phyloP scores from a whole-genome alignment of 2,797 vertebrate species.

The Alouatta caraya region DNA sequence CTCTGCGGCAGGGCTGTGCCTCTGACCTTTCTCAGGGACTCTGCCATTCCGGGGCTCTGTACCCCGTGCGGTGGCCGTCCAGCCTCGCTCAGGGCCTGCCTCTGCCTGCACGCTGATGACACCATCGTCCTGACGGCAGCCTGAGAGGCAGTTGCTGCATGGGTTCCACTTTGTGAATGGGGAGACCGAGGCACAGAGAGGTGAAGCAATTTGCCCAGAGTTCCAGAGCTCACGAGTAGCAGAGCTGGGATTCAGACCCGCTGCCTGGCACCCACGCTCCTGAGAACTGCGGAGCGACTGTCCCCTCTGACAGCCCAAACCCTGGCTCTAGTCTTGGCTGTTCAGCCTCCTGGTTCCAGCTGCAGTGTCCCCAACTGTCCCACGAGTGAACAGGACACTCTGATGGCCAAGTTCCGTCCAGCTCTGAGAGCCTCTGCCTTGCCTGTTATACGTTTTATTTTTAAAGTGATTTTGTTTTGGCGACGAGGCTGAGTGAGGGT shows the following conservation, averaged over 20 bases:
- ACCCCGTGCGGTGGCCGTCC: accelerated
- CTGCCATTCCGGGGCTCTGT: background rate
- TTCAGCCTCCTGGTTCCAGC: background rate
- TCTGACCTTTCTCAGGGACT: background rate
- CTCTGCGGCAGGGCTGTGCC: background rate
- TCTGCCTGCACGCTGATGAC: accelerated
- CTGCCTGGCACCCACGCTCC: background rate
- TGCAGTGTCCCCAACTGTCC: background rate
- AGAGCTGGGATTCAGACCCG: too few species aligned
- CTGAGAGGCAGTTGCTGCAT: accelerated
- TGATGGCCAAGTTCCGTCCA: background rate
- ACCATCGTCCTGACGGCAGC: accelerated
- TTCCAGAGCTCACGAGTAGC: accelerated
- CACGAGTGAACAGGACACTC: accelerated
- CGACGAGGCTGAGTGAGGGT: background rate
- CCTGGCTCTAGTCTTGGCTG: background rate
- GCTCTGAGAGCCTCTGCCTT: background rate
- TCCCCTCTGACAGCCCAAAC: background rate
- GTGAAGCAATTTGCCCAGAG: background rate
- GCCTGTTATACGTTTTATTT: too few species aligned
- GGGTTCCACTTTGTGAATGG: accelerated
- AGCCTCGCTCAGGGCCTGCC: accelerated
- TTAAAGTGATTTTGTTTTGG: background rate
- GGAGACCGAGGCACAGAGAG: background rate
- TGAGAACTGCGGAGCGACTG: background rate